Base-by-base conservation (phyloP, 2,888 invertebrate genomes). In the Thecophora atra region DNA sequence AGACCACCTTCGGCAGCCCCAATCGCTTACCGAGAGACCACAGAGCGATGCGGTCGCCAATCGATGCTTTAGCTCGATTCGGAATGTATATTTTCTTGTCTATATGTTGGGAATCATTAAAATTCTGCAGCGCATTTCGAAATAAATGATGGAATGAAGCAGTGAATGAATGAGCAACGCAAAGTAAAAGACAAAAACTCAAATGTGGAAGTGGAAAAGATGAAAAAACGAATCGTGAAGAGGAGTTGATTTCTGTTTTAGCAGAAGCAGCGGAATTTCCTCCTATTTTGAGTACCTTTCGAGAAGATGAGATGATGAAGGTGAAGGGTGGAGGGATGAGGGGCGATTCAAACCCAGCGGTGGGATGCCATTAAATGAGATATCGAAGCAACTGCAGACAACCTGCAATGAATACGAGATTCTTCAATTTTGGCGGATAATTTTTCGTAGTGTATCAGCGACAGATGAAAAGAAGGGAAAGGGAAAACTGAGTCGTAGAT, bases 101-200 rank as follows among this genome's bases (percentile, higher is more conserved):
- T n/a, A 51, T 54, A 21, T 63, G 51, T 72, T 75, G 28, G 74
- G 71, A 74, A 73, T 77, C 75, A 76, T 76, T 76, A 77, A 74
- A 74, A 77, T 76, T 77, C 77, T 73, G 72, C 73, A 71, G 66
- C 70, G 72, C 68, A 75, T 74, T 72, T 73, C 65, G 62, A 24
- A 71, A 72, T 71, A 67, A 72, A 70, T 70, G 70, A 70, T 62
- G 28, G 51, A 70, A 47, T 47, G 52, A 54, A 69, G 44, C 51
- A 69, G 28, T 62, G 52, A 58, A n/a, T 42, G 56, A 44, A 24
- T 19, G 44, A 28, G 28, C 3, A 21, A 42, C 30, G 11, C 44
- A 66, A 52, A 66, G n/a, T 51, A 54, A 52, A 56, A 54, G 17
- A 37, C 7, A 56, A 56, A 19, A 54, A 54, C n/a, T 42, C 19